A percentile compares a stretch with the other conserved stretches of the same genome.
phyloP scores from a whole-genome alignment of 2,888 invertebrate genomes.

The Trachelus stipa region DNA sequence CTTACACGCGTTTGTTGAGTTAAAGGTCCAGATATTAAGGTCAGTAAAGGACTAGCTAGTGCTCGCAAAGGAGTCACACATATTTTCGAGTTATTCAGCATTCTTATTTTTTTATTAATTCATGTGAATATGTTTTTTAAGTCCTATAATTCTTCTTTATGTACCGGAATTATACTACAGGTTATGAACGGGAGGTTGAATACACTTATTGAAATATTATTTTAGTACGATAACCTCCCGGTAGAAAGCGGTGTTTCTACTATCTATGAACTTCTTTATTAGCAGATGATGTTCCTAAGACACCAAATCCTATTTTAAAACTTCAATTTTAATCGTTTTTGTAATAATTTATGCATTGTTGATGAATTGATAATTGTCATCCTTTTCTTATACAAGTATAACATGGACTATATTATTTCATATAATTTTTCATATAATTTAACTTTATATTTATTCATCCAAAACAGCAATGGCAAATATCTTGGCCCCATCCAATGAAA shows the following conservation, averaged over 20 bases:
- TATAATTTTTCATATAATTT: neutral
- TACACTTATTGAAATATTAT: neutral
- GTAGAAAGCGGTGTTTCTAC: neutral
- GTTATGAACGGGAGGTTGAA: neutral
- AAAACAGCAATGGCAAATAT: conserved; percentile 8
- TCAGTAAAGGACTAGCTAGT: conserved; percentile 21
- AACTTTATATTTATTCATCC: neutral
- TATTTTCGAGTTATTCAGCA: conserved; percentile 27
- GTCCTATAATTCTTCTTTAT: neutral
- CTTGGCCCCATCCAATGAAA: conserved; percentile 27
- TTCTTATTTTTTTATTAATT: conserved; percentile 5
- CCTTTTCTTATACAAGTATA: neutral
- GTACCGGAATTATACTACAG: neutral
- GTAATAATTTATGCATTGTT: neutral
- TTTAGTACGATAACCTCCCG: neutral
- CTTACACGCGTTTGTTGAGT: conserved; percentile 45
- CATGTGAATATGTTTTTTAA: neutral
- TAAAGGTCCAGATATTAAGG: conserved; percentile 25
- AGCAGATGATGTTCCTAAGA: neutral
- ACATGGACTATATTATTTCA: neutral
- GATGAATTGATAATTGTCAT: neutral
- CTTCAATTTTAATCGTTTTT: neutral
- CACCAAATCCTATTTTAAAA: neutral
- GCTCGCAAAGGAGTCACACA: conserved; percentile 23
- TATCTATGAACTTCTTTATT: neutral